Evolutionary conservation across 2,888 invertebrate genomes (phyloP).

Genomic region (Cheilosia vernalis): DNA sequence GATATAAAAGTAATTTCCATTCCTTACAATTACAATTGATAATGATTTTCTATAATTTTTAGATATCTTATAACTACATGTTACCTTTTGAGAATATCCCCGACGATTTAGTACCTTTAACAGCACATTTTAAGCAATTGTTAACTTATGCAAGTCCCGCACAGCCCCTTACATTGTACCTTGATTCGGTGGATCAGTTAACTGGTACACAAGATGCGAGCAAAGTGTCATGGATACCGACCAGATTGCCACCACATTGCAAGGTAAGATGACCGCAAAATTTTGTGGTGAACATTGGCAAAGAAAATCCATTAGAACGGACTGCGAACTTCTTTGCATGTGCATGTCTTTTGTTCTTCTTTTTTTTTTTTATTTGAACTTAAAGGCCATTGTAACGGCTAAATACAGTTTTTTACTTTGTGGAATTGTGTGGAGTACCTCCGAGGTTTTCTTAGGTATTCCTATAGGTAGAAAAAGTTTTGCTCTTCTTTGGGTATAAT

Average conservation of each 20-base stretch:
- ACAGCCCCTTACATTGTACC: conserved; percentile 94
- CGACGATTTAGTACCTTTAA: conserved; percentile 96
- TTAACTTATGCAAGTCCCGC: conserved; percentile 91
- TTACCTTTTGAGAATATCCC: conserved; percentile 96
- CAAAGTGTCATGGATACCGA: conserved; percentile 98
- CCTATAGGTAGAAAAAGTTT: too few relatives aligned
- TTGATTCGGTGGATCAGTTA: conserved; percentile 98
- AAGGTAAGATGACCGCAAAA: conserved; percentile 86
- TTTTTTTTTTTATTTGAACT: too few relatives aligned
- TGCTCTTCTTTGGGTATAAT: too few relatives aligned
- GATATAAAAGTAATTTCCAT: neutral
- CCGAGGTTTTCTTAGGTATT: too few relatives aligned
- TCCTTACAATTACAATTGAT: conserved; percentile 1
- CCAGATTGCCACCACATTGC: conserved; percentile 93
- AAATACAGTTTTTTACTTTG: too few relatives aligned
- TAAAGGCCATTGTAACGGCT: too few relatives aligned
- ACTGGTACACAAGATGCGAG: conserved; percentile 97
- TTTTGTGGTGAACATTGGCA: neutral
- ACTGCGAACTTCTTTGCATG: conserved; percentile 40
- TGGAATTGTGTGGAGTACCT: too few relatives aligned
- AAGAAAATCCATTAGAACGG: conserved; percentile 18
- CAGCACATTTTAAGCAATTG: conserved; percentile 97
- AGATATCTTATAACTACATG: conserved; percentile 96
- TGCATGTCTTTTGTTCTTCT: conserved; percentile 22
- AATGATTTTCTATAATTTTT: conserved; percentile 79